Evolutionary conservation across 2,113 vertebrate genomes (phyloP).

Genomic region (Helogale parvula): DNA sequence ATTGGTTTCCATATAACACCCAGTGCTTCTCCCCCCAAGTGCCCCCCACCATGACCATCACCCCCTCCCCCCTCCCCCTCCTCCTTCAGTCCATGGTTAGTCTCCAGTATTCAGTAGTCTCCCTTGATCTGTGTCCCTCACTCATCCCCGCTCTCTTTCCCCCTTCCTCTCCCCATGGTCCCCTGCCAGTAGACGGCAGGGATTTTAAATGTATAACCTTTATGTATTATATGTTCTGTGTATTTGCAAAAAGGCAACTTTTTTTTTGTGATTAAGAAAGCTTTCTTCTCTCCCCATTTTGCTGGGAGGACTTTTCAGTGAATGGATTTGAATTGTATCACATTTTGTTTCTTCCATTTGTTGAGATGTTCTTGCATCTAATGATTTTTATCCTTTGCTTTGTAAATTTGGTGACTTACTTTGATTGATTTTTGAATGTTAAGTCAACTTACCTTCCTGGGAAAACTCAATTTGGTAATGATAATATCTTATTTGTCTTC

Average conservation of each 20-base stretch:
- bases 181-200: too few relatives aligned
- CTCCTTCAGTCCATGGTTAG: too few relatives aligned
- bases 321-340: background rate
- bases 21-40: too few relatives aligned
- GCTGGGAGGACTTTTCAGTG: background rate
- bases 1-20: too few relatives aligned
- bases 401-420: background rate
- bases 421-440: background rate
- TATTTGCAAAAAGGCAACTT: background rate
- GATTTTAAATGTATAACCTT: background rate
- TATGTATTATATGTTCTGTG: background rate
- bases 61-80: too few relatives aligned
- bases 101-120: too few relatives aligned
- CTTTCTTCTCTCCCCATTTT: background rate
- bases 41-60: too few relatives aligned
- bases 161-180: too few relatives aligned
- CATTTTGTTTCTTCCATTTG: background rate
- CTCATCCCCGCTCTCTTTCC: too few relatives aligned
- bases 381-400: background rate
- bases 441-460: background rate
- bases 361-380: background rate
- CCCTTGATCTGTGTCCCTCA: too few relatives aligned
- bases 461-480: background rate
- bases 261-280: background rate
- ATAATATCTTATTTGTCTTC: background rate